Evolutionary conservation across 2,888 invertebrate species (phyloP).

Genomic region (Stomorhina lunata): DNA sequence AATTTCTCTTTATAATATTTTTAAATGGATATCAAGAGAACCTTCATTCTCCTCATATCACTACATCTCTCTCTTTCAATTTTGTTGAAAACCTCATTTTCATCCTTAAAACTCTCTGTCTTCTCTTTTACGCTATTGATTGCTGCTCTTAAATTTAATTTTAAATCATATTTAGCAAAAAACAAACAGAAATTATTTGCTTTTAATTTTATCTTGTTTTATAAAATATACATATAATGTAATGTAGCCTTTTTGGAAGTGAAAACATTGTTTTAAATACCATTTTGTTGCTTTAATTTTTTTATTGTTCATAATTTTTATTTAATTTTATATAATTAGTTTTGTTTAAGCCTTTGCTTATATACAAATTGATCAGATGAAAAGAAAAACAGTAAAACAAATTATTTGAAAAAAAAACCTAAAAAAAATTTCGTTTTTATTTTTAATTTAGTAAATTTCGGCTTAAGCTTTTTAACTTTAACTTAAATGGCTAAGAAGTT

Average conservation of each 20-base stretch:
- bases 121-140: background rate
- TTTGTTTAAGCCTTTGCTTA: conserved; percentile 35
- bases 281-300: conserved; percentile 19
- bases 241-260: background rate
- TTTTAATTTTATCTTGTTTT: background rate
- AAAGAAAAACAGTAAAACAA: conserved; percentile 13
- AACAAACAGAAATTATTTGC: background rate
- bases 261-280: background rate
- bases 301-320: conserved; percentile 27
- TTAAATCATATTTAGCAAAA: background rate
- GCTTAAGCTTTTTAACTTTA: too few relatives aligned
- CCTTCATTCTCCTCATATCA: too few relatives aligned
- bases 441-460: background rate
- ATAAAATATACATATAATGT: background rate
- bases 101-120: background rate
- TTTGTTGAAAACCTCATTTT: too few relatives aligned
- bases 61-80: too few relatives aligned
- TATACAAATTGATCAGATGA: conserved; percentile 1
- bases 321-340: conserved; percentile 11
- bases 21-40: conserved; percentile 21
- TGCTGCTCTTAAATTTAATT: background rate
- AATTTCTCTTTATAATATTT: conserved; percentile 46
- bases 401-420: background rate
- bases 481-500: too few relatives aligned
- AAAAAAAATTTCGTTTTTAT: background rate